Percentiles rank a stretch among this genome's conserved stretches.
These are phyloP conservation scores for Lycaena phlaeas DNA, from an alignment of 2,888 invertebrate species.

Conservation along the genomic window DNA sequence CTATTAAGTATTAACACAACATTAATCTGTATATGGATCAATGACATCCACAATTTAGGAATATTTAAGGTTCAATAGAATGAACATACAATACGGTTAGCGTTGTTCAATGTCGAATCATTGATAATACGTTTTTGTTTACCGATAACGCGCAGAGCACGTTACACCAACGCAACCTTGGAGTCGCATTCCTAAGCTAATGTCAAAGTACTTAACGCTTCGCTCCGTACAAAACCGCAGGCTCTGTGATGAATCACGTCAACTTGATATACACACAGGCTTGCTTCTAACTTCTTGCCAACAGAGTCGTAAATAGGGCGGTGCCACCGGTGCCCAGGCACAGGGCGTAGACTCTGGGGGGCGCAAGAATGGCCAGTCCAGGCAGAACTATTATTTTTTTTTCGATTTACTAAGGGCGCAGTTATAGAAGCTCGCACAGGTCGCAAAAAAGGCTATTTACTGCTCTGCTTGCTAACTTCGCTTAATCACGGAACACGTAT, in stretches of 20 bases:
- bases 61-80: not conserved
- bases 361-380: too few species aligned
- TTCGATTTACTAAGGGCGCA: too few species aligned
- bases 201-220: constrained; percentile 53
- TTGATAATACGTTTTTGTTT: constrained; percentile 33
- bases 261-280: constrained; percentile 1
- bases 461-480: too few species aligned
- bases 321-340: too few species aligned
- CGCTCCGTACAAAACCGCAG: constrained; percentile 23
- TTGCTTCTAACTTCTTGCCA: too few species aligned
- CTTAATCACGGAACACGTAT: not conserved
- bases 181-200: constrained; percentile 55
- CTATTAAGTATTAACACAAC: too few species aligned
- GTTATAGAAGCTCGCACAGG: too few species aligned
- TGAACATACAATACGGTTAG: not conserved
- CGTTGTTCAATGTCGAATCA: not conserved
- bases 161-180: constrained; percentile 34
- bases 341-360: too few species aligned
- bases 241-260: constrained; percentile 17
- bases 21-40: not conserved
- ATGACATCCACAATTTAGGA: not conserved
- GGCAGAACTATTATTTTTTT: too few species aligned
- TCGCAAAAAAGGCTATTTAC: too few species aligned
- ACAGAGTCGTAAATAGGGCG: too few species aligned
- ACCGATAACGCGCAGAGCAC: constrained; percentile 34